Evolutionary conservation across 2,888 invertebrate species (phyloP).

Genomic region (Malthinus seriepunctatus): DNA sequence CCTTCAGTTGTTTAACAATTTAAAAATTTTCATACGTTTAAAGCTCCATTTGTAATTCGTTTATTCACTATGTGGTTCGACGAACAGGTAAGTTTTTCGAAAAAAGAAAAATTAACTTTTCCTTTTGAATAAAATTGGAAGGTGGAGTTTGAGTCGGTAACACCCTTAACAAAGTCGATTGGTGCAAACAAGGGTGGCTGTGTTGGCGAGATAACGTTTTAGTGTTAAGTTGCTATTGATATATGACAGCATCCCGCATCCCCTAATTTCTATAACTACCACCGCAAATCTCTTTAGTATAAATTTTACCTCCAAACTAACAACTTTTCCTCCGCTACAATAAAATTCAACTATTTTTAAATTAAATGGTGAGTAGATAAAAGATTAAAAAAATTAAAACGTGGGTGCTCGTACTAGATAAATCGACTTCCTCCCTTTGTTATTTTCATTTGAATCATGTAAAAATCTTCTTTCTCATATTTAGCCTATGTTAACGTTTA

Average conservation of each 20-base stretch:
- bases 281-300: neutral
- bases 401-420: neutral
- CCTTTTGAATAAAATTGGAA: slow-evolving; percentile 4
- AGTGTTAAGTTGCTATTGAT: slow-evolving; percentile 24
- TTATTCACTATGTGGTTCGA: neutral
- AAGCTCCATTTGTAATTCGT: neutral
- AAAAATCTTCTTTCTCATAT: neutral
- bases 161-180: slow-evolving; percentile 30
- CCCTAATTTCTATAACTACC: slow-evolving; percentile 7
- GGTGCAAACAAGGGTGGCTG: slow-evolving; percentile 36
- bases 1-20: neutral
- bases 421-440: neutral
- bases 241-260: slow-evolving; percentile 28
- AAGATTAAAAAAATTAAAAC: neutral
- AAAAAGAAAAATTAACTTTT: neutral
- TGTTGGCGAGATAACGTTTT: slow-evolving; percentile 31
- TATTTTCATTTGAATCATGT: neutral
- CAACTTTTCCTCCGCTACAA: neutral
- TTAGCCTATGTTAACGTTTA: slow-evolving; percentile 26
- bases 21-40: neutral
- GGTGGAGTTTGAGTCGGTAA: slow-evolving; percentile 17
- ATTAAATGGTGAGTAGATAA: slow-evolving; percentile 3
- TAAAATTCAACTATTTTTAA: neutral
- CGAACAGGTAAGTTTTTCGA: neutral
- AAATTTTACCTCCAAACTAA: neutral